These are phyloP conservation scores for Masnerella sp. DNA, from an alignment of 2,888 invertebrate species.

Conservation along the genomic window DNA sequence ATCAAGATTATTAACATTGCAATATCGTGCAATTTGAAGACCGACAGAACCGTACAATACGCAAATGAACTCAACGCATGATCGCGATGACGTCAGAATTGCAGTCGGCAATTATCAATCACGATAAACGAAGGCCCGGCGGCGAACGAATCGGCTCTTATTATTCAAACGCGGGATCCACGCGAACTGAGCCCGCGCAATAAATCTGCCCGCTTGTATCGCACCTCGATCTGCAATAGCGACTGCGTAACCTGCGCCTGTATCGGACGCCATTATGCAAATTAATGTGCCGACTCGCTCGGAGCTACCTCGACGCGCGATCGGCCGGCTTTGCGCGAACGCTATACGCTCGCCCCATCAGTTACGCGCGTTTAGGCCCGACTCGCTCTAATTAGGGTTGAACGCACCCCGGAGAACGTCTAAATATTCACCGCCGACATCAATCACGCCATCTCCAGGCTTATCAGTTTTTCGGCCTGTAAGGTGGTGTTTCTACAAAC, in stretches of 20 bases:
- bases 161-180: constrained; percentile 43
- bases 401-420: constrained; percentile 27
- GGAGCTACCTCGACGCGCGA: constrained; percentile 45
- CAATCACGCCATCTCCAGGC: constrained; percentile 25
- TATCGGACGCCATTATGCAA: constrained; percentile 55
- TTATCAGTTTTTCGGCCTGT: too few species aligned
- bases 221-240: constrained; percentile 44
- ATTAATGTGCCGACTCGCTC: constrained; percentile 46
- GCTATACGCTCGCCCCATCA: constrained; percentile 45
- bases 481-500: too few species aligned
- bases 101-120: constrained; percentile 40
- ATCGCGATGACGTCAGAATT: constrained; percentile 25
- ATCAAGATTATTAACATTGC: too few species aligned
- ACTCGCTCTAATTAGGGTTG: constrained; percentile 44
- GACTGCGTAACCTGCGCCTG: constrained; percentile 53
- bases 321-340: constrained; percentile 21
- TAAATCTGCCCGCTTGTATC: constrained; percentile 52
- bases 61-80: too few species aligned
- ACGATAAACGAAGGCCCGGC: constrained; percentile 29
- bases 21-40: too few species aligned
- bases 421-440: constrained; percentile 20
- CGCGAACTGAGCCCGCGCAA: constrained; percentile 39
- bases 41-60: too few species aligned
- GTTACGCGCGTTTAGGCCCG: constrained; percentile 43
- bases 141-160: constrained; percentile 31